phyloP scores from a whole-genome alignment of 2,113 vertebrate species.

The Alectura lathami region DNA sequence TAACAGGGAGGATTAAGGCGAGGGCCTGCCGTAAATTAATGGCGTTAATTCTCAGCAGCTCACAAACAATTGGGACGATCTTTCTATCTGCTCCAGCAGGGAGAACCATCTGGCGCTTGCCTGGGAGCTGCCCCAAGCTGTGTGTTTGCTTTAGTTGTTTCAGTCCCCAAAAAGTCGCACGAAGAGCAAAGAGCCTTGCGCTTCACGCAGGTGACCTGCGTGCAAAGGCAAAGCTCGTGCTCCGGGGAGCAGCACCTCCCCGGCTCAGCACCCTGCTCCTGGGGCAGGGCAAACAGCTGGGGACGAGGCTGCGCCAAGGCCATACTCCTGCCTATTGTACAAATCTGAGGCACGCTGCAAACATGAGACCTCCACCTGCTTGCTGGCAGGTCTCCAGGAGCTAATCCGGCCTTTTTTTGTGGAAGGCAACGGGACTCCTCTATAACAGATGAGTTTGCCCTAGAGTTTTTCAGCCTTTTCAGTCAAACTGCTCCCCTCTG shows the following conservation, averaged over 20 bases:
- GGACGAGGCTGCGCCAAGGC: too few species aligned
- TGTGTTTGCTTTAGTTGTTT: not conserved
- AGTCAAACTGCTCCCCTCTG: too few species aligned
- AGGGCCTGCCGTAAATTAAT: not conserved
- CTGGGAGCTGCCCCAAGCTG: not conserved
- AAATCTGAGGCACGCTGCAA: not conserved
- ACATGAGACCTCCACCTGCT: not conserved
- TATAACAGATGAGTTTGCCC: too few species aligned
- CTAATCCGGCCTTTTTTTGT: not conserved
- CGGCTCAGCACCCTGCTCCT: not conserved
- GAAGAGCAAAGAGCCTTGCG: not conserved
- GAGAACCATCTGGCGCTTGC: not conserved
- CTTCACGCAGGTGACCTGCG: accelerated
- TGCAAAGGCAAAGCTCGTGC: not conserved
- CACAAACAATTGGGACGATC: slow-evolving; percentile 8
- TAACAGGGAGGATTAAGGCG: slow-evolving; percentile 32
- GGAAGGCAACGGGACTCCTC: not conserved
- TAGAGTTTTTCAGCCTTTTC: not conserved
- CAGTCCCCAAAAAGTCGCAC: not conserved
- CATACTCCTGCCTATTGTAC: not conserved
- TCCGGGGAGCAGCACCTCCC: accelerated
- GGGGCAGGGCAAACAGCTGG: not conserved
- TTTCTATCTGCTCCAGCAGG: not conserved
- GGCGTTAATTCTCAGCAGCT: not conserved
- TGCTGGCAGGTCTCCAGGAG: not conserved